These are phyloP conservation scores for Apolygus lucorum DNA, from an alignment of 1,140 invertebrate species.

Conservation along the genomic window DNA sequence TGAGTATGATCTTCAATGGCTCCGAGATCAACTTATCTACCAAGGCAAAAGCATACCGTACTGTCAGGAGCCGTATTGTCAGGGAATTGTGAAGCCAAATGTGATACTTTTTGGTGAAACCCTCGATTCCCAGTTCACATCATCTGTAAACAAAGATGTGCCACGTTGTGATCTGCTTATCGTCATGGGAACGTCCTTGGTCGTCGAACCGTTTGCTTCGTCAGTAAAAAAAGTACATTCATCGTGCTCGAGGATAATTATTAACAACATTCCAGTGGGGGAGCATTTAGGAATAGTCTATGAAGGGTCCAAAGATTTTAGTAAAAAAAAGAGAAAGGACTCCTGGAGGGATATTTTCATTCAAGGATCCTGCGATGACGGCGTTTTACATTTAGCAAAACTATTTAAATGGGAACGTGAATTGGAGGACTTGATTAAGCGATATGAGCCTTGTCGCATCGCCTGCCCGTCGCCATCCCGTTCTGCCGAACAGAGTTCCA, in stretches of 20 bases:
- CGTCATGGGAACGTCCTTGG: slow-evolving; percentile 89
- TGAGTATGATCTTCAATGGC: slow-evolving; percentile 72
- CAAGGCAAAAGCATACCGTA: slow-evolving; percentile 50
- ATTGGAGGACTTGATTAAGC: neutral
- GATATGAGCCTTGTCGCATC: neutral
- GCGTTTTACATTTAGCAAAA: neutral
- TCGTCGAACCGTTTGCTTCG: slow-evolving; percentile 92
- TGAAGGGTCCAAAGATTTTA: neutral
- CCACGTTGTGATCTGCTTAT: slow-evolving; percentile 82
- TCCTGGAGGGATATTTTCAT: neutral
- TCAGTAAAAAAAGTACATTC: slow-evolving; percentile 39
- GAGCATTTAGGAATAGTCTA: slow-evolving; percentile 38
- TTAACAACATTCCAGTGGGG: slow-evolving; percentile 47
- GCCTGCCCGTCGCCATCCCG: no score
- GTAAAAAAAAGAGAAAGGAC: neutral
- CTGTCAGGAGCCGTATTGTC: slow-evolving; percentile 52
- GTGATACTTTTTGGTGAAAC: slow-evolving; percentile 92
- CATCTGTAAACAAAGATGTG: slow-evolving; percentile 64
- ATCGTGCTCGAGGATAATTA: slow-evolving; percentile 67
- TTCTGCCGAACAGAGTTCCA: no score
- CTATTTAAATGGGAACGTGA: neutral
- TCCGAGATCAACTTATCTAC: slow-evolving; percentile 46
- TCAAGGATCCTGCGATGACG: slow-evolving; percentile 1
- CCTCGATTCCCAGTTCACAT: slow-evolving; percentile 66
- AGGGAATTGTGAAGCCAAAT: slow-evolving; percentile 81